phyloP scores from a whole-genome alignment of 2,888 invertebrate genomes.

The Mythimna albipuncta region DNA sequence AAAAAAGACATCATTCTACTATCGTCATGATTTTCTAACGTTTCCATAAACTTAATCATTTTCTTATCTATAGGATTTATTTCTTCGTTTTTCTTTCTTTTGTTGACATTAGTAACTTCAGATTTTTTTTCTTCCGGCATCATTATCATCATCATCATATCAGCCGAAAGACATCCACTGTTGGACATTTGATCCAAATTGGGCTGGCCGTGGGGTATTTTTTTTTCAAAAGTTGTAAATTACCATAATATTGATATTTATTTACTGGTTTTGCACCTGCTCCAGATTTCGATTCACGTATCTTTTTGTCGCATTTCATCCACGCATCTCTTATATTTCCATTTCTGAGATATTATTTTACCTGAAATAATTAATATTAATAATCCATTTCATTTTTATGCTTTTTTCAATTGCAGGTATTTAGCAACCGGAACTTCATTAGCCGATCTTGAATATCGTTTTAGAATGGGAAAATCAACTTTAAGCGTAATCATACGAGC shows the following conservation, averaged over 20 bases:
- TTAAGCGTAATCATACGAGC: slow-evolving; percentile 5
- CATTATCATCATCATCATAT: no score
- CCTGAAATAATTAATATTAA: slow-evolving; percentile 6
- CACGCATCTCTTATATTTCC: slow-evolving; percentile 8
- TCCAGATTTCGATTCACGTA: not conserved
- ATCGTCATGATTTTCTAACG: slow-evolving; percentile 60
- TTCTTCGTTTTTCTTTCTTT: slow-evolving; percentile 42
- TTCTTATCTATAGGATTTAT: slow-evolving; percentile 54
- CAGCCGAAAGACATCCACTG: no score
- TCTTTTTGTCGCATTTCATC: slow-evolving; percentile 17
- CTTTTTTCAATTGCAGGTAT: slow-evolving; percentile 8
- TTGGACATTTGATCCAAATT: slow-evolving; percentile 5
- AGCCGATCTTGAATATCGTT: not conserved
- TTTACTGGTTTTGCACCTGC: slow-evolving; percentile 5
- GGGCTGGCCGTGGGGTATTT: slow-evolving; percentile 5
- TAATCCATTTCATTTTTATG: slow-evolving; percentile 1
- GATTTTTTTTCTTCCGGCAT: slow-evolving; percentile 8
- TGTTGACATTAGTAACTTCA: slow-evolving; percentile 4
- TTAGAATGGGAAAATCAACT: slow-evolving; percentile 1
- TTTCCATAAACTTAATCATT: slow-evolving; percentile 59
- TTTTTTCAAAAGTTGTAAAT: slow-evolving; percentile 36
- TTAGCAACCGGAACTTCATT: slow-evolving; percentile 4
- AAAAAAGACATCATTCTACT: slow-evolving; percentile 63
- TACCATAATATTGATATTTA: slow-evolving; percentile 36
- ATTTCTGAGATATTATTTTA: slow-evolving; percentile 9